Evolutionary conservation across 2,888 invertebrate genomes (phyloP).

Genomic region (Drosophila dives): DNA sequence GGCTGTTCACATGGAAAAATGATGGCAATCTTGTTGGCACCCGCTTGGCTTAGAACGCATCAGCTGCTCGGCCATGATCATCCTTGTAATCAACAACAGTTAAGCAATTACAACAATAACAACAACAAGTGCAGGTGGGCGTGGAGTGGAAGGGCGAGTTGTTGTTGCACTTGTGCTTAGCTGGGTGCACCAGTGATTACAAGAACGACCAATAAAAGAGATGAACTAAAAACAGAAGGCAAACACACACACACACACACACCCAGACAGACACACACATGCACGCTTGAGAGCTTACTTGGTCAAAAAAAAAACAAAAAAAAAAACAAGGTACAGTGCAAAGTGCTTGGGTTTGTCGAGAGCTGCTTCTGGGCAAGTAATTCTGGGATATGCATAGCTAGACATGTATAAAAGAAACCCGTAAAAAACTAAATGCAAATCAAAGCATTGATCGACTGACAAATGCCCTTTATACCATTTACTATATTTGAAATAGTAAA

Average conservation of each 20-base stretch:
- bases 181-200: conserved; percentile 66
- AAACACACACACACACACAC: conserved; percentile 15
- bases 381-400: conserved; percentile 5
- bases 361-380: conserved; percentile 33
- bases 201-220: conserved; percentile 71
- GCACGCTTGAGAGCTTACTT: conserved; percentile 8
- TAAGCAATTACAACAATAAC: conserved; percentile 57
- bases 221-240: conserved; percentile 65
- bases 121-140: conserved; percentile 3
- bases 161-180: conserved; percentile 17
- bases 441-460: conserved; percentile 2
- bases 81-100: conserved; percentile 76
- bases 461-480: conserved; percentile 12
- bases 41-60: conserved; percentile 13
- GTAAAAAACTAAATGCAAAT: neutral
- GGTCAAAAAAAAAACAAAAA: conserved; percentile 9
- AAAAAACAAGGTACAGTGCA: conserved; percentile 62
- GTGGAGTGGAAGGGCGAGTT: neutral
- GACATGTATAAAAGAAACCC: conserved; percentile 8
- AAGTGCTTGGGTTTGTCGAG: conserved; percentile 41
- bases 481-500: neutral
- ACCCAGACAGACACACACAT: conserved; percentile 17
- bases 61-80: conserved; percentile 58
- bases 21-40: conserved; percentile 55
- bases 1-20: conserved; percentile 63